Percentiles rank a stretch among this genome's conserved stretches.
These are phyloP conservation scores for Drosophila koepferae DNA, from an alignment of 2,888 invertebrate species.

Conservation along the genomic window DNA sequence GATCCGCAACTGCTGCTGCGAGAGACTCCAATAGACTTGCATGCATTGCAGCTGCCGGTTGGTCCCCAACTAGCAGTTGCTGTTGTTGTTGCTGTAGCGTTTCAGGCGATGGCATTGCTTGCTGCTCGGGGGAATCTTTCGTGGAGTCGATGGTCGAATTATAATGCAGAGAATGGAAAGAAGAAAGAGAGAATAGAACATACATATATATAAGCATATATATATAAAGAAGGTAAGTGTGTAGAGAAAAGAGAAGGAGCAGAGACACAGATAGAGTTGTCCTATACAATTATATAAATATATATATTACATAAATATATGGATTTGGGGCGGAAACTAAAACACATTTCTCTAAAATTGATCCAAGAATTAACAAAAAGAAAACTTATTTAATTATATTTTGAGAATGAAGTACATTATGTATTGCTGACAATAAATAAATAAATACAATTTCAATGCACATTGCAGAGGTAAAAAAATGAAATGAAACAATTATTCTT, in stretches of 20 bases:
- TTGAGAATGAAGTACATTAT: constrained; percentile 7
- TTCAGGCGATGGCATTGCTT: constrained; percentile 60
- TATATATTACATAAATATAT: constrained; percentile 10
- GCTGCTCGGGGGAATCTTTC: constrained; percentile 71
- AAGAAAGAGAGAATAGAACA: constrained; percentile 50
- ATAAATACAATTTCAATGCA: constrained; percentile 24
- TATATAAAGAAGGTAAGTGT: constrained; percentile 30
- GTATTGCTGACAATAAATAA: constrained; percentile 25
- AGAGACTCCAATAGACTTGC: constrained; percentile 73
- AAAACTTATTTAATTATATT: constrained; percentile 15
- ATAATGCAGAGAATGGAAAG: constrained; percentile 50
- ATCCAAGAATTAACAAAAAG: constrained; percentile 10
- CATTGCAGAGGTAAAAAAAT: neutral
- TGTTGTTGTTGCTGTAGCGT: constrained; percentile 52
- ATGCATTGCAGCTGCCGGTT: constrained; percentile 66
- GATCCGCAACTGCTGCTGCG: constrained; percentile 78
- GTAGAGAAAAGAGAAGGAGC: constrained; percentile 26
- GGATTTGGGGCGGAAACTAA: constrained; percentile 5
- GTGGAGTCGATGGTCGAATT: constrained; percentile 44
- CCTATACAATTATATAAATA: constrained; percentile 25
- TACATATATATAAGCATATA: constrained; percentile 48
- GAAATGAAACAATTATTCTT: neutral
- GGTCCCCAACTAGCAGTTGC: constrained; percentile 53
- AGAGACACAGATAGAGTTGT: constrained; percentile 33
- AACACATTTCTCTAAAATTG: constrained; percentile 13